These are phyloP conservation scores for Stenichneumon culpator DNA, from an alignment of 2,888 invertebrate species.

Conservation along the genomic window DNA sequence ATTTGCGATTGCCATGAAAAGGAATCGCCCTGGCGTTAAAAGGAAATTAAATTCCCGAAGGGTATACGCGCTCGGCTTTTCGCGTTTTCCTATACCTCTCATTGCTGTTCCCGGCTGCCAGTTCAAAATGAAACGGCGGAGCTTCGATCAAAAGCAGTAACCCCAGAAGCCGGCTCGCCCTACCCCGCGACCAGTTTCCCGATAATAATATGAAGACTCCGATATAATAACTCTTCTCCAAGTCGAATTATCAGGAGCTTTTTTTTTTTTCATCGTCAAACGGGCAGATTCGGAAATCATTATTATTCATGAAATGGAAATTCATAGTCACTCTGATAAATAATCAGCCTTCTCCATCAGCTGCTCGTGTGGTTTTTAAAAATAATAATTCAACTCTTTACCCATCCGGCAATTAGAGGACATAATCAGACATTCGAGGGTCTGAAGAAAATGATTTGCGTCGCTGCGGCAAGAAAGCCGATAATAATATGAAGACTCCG, in stretches of 20 bases:
- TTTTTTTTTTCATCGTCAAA: slow-evolving; percentile 7
- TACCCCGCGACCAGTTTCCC: slow-evolving; percentile 42
- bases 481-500: slow-evolving; percentile 50
- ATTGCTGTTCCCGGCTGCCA: slow-evolving; percentile 13
- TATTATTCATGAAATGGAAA: slow-evolving; percentile 25
- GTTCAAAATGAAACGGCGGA: slow-evolving; percentile 15
- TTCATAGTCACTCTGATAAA: neutral
- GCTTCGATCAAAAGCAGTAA: slow-evolving; percentile 52
- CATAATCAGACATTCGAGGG: slow-evolving; percentile 1
- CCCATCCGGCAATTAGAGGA: neutral
- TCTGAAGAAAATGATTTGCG: slow-evolving; percentile 29
- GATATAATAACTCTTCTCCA: slow-evolving; percentile 50
- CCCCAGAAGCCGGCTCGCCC: neutral
- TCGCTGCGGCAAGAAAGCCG: slow-evolving; percentile 29
- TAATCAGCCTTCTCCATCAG: neutral
- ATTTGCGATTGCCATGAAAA: slow-evolving; percentile 77
- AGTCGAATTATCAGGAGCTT: slow-evolving; percentile 41
- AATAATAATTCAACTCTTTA: neutral
- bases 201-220: slow-evolving; percentile 51
- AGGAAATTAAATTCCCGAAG: slow-evolving; percentile 78
- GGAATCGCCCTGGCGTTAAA: slow-evolving; percentile 77
- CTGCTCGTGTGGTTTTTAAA: neutral
- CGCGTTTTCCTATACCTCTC: slow-evolving; percentile 31
- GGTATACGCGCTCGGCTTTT: slow-evolving; percentile 29
- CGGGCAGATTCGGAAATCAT: slow-evolving; percentile 10